Conservation (phyloP, 1,140 invertebrate species). For the Rhopalosiphum maidis region DNA sequence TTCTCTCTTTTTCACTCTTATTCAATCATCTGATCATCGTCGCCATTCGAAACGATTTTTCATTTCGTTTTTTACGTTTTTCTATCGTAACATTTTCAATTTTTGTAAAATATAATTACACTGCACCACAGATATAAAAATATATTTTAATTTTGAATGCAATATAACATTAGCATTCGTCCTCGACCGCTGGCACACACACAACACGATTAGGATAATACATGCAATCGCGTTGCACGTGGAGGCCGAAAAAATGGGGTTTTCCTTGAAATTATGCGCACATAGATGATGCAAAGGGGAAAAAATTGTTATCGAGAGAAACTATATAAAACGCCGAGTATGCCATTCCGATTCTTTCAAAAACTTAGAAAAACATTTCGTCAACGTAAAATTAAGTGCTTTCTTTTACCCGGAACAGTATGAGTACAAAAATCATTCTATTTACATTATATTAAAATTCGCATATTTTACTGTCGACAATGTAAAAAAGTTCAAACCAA, state of each 20-base stretch:
- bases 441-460: not conserved
- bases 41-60: too few species aligned
- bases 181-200: conserved; percentile 36
- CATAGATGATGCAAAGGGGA: not conserved
- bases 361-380: not conserved
- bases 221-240: conserved; percentile 3
- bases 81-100: not conserved
- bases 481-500: not conserved
- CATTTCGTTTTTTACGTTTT: not conserved
- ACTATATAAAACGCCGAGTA: not conserved
- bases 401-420: not conserved
- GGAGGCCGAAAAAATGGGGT: conserved; percentile 37
- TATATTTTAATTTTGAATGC: not conserved
- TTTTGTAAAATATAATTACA: not conserved
- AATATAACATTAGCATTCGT: conserved; percentile 21
- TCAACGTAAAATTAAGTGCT: not conserved
- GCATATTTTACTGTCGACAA: not conserved
- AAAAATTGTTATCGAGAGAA: not conserved
- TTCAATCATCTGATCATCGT: not conserved
- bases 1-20: not conserved
- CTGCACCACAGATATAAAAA: not conserved
- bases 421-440: not conserved
- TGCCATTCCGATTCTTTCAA: not conserved
- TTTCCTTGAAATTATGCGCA: conserved; percentile 45
- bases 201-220: not conserved